phyloP scores from a whole-genome alignment of 2,113 vertebrate species.

The Speoplatyrhinus poulsoni region DNA sequence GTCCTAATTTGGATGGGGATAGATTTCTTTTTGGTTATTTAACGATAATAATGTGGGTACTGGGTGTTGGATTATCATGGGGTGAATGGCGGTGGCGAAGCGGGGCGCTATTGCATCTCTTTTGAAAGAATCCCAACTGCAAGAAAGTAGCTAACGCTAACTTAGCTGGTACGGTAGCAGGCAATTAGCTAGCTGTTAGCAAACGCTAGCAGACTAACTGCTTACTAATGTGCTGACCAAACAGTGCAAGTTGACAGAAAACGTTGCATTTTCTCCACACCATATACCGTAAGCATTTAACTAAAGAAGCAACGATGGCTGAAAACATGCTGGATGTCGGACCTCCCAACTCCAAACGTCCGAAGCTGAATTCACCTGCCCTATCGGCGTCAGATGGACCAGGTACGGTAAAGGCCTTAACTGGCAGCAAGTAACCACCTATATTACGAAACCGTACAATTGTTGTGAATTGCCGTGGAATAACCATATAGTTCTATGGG shows the following conservation, averaged over 20 bases:
- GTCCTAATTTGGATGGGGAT: conserved; percentile 61
- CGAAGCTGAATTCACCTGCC: conserved; percentile 93
- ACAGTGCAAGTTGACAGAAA: conserved; percentile 28
- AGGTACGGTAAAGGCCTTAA: conserved; percentile 79
- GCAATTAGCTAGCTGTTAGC: conserved; percentile 70
- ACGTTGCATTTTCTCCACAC: conserved; percentile 30
- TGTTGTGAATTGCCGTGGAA: fast-evolving
- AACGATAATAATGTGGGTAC: conserved; percentile 81
- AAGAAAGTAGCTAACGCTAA: conserved; percentile 65
- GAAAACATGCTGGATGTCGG: conserved; percentile 94
- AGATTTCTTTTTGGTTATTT: conserved; percentile 65
- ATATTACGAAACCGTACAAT: background rate
- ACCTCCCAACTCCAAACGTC: conserved; percentile 92
- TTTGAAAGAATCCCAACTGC: conserved; percentile 73
- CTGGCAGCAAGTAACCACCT: background rate
- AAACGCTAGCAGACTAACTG: conserved; percentile 62
- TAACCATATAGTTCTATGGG: background rate
- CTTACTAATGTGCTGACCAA: conserved; percentile 69
- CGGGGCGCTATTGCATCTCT: conserved; percentile 89
- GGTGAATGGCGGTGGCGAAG: conserved; percentile 84
- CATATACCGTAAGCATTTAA: conserved; percentile 1
- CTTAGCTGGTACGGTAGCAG: conserved; percentile 67
- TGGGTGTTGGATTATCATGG: conserved; percentile 86
- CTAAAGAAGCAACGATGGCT: conserved; percentile 78
- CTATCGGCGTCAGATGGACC: conserved; percentile 89